phyloP scores from a whole-genome alignment of 2,888 invertebrate species.

The Drosophila bunnanda region DNA sequence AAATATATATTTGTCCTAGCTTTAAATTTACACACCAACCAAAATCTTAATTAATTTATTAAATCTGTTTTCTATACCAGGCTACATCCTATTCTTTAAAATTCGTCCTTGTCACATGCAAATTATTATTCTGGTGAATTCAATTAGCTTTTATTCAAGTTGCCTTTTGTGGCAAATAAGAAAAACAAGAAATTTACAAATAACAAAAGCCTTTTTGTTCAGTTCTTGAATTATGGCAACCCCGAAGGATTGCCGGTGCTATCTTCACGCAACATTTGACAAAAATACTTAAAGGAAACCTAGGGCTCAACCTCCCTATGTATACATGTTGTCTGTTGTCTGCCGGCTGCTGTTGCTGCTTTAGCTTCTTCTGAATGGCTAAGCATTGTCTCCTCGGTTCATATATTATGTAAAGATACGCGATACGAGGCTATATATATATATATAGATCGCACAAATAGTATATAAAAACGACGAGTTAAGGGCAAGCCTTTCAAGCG shows the following conservation, averaged over 20 bases:
- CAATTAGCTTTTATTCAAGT: conserved; percentile 20
- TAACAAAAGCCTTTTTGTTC: conserved; percentile 21
- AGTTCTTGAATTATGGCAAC: background rate
- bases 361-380: conserved; percentile 38
- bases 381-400: conserved; percentile 61
- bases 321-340: background rate
- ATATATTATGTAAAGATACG: conserved; percentile 29
- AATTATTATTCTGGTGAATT: conserved; percentile 19
- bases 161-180: conserved; percentile 2
- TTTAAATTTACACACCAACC: background rate
- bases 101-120: conserved; percentile 4
- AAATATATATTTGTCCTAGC: background rate
- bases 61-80: background rate
- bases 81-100: background rate
- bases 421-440: conserved; percentile 6
- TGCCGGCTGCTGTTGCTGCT: conserved; percentile 13
- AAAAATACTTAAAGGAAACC: conserved; percentile 29
- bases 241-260: conserved; percentile 34
- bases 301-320: background rate
- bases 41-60: background rate
- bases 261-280: conserved; percentile 75
- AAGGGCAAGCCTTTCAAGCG: conserved; percentile 61
- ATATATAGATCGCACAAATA: conserved; percentile 10
- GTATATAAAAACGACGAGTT: conserved; percentile 14
- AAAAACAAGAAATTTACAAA: background rate